A percentile compares a stretch with the other conserved stretches of the same genome.
These are phyloP conservation scores for Neotoma lepida DNA, from an alignment of 2,113 vertebrate species.

Conservation along the genomic window DNA sequence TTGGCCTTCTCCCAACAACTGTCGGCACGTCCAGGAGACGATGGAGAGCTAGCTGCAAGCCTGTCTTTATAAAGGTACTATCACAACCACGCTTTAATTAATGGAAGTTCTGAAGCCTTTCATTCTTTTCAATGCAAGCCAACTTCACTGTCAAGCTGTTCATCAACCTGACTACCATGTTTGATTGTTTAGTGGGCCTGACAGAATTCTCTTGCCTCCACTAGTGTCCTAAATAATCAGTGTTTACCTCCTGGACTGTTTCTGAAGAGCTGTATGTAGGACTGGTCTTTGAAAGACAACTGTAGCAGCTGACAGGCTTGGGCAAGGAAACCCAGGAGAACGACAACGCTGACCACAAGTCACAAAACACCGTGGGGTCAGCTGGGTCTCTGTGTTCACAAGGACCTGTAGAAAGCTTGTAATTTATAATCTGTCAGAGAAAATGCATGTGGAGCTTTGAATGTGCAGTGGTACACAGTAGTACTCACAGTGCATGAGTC, in stretches of 20 bases:
- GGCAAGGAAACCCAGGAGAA: neutral
- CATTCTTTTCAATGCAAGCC: constrained; percentile 1
- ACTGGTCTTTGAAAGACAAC: neutral
- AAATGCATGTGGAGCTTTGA: neutral
- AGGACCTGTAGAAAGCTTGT: neutral
- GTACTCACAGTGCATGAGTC: neutral
- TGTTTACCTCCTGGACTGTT: neutral
- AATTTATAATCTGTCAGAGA: neutral
- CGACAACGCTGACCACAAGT: neutral
- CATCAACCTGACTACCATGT: neutral
- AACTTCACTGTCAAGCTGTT: neutral
- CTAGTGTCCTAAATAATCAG: neutral
- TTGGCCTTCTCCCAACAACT: neutral
- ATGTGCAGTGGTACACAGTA: neutral
- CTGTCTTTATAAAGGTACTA: neutral
- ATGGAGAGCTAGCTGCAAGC: neutral
- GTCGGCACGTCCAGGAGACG: neutral
- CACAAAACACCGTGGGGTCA: neutral
- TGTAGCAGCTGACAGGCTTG: neutral
- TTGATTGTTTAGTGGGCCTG: neutral
- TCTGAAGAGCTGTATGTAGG: neutral
- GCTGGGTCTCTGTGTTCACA: neutral
- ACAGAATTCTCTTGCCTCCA: neutral
- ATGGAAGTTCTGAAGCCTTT: neutral
- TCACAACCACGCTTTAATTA: neutral